phyloP scores from a whole-genome alignment of 64 coral and sea anemone species.

The Stylophora pistillata region DNA sequence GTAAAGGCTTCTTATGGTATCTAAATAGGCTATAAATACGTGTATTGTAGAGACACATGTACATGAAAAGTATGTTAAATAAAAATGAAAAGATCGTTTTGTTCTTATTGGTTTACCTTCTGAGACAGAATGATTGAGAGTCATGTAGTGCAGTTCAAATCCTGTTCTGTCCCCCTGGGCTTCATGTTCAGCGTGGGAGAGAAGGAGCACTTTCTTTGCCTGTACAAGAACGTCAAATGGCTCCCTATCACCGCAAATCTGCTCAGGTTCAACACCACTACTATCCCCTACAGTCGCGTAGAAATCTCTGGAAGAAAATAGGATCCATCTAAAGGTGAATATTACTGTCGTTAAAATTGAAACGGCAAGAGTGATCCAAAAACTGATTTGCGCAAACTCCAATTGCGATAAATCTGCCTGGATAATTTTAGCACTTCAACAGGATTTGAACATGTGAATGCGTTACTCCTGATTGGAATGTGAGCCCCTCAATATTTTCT shows the following conservation, averaged over 20 bases:
- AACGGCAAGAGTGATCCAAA: background rate
- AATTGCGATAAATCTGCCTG: too few species aligned
- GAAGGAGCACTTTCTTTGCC: background rate
- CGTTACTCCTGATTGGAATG: too few species aligned
- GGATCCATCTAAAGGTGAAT: background rate
- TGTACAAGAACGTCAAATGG: background rate
- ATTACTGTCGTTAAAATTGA: background rate
- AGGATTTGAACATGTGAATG: too few species aligned
- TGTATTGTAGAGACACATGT: too few species aligned
- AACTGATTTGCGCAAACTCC: background rate
- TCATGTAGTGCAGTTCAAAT: background rate
- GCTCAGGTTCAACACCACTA: background rate
- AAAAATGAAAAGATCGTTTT: too few species aligned
- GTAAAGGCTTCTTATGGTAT: too few species aligned
- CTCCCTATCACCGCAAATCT: background rate
- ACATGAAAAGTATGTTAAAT: too few species aligned
- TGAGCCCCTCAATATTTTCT: too few species aligned
- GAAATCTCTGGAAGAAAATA: background rate
- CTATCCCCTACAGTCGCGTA: conserved; percentile 1
- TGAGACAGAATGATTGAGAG: background rate
- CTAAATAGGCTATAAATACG: too few species aligned
- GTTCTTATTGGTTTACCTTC: background rate
- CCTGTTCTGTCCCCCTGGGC: background rate
- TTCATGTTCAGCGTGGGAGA: background rate
- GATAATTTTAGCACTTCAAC: too few species aligned